These are phyloP conservation scores for Dromiciops gliroides DNA, from an alignment of 2,113 vertebrate genomes.

Conservation along the genomic window DNA sequence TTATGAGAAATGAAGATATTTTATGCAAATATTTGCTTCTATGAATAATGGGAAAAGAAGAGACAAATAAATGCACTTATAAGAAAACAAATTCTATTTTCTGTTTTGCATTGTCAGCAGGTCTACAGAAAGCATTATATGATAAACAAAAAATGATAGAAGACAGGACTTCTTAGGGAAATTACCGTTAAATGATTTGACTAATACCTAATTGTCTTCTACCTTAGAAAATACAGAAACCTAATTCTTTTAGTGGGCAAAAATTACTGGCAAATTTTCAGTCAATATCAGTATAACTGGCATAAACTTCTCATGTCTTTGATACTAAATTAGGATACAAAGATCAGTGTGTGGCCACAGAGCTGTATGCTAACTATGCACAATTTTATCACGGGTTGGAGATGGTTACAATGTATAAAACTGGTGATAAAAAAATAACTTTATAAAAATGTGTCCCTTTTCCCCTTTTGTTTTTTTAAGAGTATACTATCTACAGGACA, in stretches of 20 bases:
- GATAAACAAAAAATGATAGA: background rate
- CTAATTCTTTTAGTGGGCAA: constrained; percentile 40
- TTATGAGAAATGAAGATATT: constrained; percentile 33
- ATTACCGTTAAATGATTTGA: constrained; percentile 4
- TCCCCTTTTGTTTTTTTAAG: constrained; percentile 73
- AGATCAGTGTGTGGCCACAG: constrained; percentile 58
- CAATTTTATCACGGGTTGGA: constrained; percentile 66
- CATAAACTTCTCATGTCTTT: constrained; percentile 63
- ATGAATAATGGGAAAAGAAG: constrained; percentile 29
- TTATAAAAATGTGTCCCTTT: constrained; percentile 81
- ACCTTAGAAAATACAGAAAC: constrained; percentile 6
- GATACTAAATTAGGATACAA: constrained; percentile 54
- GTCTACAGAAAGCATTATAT: background rate
- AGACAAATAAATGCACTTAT: constrained; percentile 21
- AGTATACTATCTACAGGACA: constrained; percentile 86
- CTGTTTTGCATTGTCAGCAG: background rate
- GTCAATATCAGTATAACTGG: constrained; percentile 55
- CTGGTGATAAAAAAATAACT: constrained; percentile 82
- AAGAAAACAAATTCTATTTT: constrained; percentile 25
- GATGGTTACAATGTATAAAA: constrained; percentile 83
- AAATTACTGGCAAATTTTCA: constrained; percentile 48
- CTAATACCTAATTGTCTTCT: constrained; percentile 20
- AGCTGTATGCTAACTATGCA: constrained; percentile 52
- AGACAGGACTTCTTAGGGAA: constrained; percentile 1
- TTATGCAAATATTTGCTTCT: constrained; percentile 49